Base-by-base conservation (phyloP, 2,113 vertebrate species). In the Chloebia gouldiae region DNA sequence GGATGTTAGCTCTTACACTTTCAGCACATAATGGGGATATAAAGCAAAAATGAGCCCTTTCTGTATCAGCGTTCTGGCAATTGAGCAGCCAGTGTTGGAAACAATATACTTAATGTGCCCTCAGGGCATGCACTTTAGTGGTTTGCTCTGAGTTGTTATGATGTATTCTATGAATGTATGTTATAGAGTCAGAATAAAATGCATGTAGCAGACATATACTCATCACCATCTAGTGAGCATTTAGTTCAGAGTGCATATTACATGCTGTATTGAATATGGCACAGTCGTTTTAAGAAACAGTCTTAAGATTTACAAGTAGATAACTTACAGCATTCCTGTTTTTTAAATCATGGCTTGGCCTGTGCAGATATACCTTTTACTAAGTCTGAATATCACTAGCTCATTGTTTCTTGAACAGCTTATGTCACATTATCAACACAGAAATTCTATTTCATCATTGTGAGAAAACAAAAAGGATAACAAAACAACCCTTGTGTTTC, bases 141-240 rank as follows among this genome's bases (percentile, higher is more conserved):
- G 78, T 92, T 97, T 92, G 82, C 95, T 90, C 90, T 76, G 84
- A 92, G 87, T 95, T 77, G 71, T 94, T 97, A 93, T 78, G 78
- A 91, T 88, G 79, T 95, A 78, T 92, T 96, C 95, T 95, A 78
- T 97, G 95, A 97, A 97, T 97, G 85, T 97, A 95, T 95, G 94
- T 95, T 93, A 86, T 90, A 83, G 66, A 93, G 91, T 96, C 82
- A 82, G 81, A 95, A 95, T 92, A 93, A 96, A 96, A 94, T 96
- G 96, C 91, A 89, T 86, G 90, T 95, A 87, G 93, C 92, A 93
- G 88, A 96, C 90, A 69, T 92, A 82, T 93, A 86, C 51, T 95
- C 83, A 95, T 96, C 79, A 87, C n/a, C 80, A 83, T 92, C 30
- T 68, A 96, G 92, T 96, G 76, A 83, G 81, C 90, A 86, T 97